A percentile compares a stretch with the other conserved stretches of the same genome.
These are phyloP conservation scores for Lutraria rhynchaena DNA, from an alignment of 1,140 invertebrate genomes.

Conservation along the genomic window DNA sequence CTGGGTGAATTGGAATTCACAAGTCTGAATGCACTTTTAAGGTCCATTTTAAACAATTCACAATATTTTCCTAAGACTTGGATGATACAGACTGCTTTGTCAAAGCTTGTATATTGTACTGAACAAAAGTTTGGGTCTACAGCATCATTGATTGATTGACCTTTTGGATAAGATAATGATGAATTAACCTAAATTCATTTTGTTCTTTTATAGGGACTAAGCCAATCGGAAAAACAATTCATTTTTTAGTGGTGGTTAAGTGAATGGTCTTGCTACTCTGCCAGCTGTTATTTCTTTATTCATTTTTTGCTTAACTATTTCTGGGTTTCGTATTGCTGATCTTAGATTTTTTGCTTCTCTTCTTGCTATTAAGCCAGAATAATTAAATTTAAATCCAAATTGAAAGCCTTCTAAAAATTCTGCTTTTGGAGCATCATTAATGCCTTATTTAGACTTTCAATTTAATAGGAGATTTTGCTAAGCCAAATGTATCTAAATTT, in stretches of 20 bases:
- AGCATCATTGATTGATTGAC: constrained; percentile 41
- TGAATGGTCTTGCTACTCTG: constrained; percentile 19
- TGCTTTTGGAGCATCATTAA: too few relatives aligned
- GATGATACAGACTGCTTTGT: constrained; percentile 12
- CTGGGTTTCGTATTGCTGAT: constrained; percentile 2
- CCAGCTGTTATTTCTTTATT: constrained; percentile 19
- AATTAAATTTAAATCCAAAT: not conserved
- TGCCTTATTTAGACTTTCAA: too few relatives aligned
- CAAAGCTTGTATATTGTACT: constrained; percentile 45
- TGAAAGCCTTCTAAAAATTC: constrained; percentile 22
- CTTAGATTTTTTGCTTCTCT: constrained; percentile 23
- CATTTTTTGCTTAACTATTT: constrained; percentile 24
- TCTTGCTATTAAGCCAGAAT: not conserved
- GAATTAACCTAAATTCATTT: constrained; percentile 22
- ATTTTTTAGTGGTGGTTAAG: not conserved
- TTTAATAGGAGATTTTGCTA: too few relatives aligned
- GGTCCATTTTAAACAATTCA: constrained; percentile 21
- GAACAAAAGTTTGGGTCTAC: not conserved
- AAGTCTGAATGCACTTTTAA: constrained; percentile 46
- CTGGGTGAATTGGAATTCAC: not conserved
- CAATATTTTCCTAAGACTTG: constrained; percentile 12
- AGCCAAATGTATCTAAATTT: too few relatives aligned
- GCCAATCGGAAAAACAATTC: constrained; percentile 8
- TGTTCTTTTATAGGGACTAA: constrained; percentile 40
- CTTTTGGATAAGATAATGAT: constrained; percentile 50